Evolutionary conservation across 1,140 invertebrate species (phyloP), one percentile per base, ranked within the genome.

Genomic region (Drosophila ambigua): DNA sequence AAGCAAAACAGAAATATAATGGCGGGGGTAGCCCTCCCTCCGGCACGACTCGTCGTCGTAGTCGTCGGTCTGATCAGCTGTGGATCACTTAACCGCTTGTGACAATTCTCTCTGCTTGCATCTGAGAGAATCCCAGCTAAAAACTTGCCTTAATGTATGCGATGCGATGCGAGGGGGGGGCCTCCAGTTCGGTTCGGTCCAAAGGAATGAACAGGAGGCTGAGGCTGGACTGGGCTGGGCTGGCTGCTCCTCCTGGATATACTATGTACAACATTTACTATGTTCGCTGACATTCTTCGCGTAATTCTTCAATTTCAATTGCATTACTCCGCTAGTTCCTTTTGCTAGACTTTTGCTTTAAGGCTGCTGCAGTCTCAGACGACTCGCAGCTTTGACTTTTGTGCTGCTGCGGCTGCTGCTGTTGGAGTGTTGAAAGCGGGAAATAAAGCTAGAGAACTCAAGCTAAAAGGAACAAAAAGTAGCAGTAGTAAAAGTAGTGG

Each of bases 241-340:
- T 67, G 53, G 58, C 59, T 68, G 28, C 60, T 51, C 5, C 35
- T 23, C 41, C 39, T 15, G n/a, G 5, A 11, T 23, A 16, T 57
- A 44, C 62, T 87, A 74, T 82, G 82, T 87, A 87, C 83, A 87
- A 73, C 83, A 87, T 87, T 82, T 83, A 87, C 83, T 79, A 79
- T 88, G 79, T 87, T 82, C 68, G 79, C 76, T 83, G 83, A 73
- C 84, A 88, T 88, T 88, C 84, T 77, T 89, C 65, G 76, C 76
- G 84, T 88, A 88, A 83, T 89, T 88, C 83, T 88, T 88, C 83
- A 88, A 88, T 88, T 88, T 88, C 83, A 88, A 88, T 89, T 89
- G 84, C 83, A 88, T 88, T 39, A 76, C 79, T 76, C 43, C 69
- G 82, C 58, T 76, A 87, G 77, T 72, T 62, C 26, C 35, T 44